Evolutionary conservation across 2,113 vertebrate species (phyloP), one percentile per base, ranked within the genome.

Genomic region (Rhea americana): DNA sequence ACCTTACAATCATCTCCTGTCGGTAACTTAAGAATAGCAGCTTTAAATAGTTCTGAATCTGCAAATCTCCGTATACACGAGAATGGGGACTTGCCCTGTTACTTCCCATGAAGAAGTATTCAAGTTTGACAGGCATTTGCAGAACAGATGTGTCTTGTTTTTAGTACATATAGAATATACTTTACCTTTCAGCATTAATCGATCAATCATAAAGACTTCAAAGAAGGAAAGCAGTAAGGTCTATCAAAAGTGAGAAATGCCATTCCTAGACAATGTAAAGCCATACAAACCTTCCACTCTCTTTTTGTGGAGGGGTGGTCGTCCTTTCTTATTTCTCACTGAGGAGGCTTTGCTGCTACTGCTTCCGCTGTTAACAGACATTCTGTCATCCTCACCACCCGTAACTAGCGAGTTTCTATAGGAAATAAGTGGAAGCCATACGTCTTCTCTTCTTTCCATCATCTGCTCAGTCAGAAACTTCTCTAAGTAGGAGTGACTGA

Each of bases 381-480:
- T 98, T 85, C 99, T 98, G 92, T 99, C 99, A 2, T 99, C 98
- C 84, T 99, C 99, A 4, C 99, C 99, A 1, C 99, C 99, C 3
- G 99, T 99, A 70, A 99, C 98, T 91, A 99, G 95, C 0, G 99
- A 99, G 97, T 99, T 99, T 96, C 99, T 98, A 83, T 99, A 99
- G 77, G 99, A 99, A 92, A 99, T 99, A 32, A 99, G 98, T 11
- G 99, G 99, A 88, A 99, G 98, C 99, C 99, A 99, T 5, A 99
- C 98, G 43, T 99, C 99, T 97, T 99, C 99, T 73, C 99, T 98
- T 43, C 99, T 98, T 96, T 99, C 99, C 97, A 99, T 99, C 99
- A 99, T 99, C 30, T 99, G 98, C 85, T 99, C 99, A 0, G 98
- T 98, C 97, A 99, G 98, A 94, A 99, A 99, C 97, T 99, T 99